Conservation (phyloP, 2,113 vertebrate genomes). For the Gracilinanus agilis region DNA sequence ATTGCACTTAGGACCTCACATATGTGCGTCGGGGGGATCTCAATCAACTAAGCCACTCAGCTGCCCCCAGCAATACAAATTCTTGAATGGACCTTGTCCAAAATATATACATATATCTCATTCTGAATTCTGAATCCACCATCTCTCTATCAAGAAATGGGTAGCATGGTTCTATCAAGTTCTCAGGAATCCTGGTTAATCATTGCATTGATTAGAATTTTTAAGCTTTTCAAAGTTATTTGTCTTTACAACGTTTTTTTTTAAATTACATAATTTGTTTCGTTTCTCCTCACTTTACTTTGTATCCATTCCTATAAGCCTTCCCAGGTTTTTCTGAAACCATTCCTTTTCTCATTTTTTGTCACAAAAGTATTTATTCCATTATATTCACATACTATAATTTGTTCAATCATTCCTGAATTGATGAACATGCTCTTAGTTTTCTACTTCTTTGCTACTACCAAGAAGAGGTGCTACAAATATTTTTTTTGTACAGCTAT, state of each 20-base stretch:
- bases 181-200: background rate
- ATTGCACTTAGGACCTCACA: too few relatives aligned
- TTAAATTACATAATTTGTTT: too few relatives aligned
- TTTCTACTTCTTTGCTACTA: background rate
- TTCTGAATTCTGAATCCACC: background rate
- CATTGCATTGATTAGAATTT: background rate
- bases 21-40: too few relatives aligned
- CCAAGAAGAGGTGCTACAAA: background rate
- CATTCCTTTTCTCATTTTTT: background rate
- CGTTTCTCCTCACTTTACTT: too few relatives aligned
- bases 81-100: background rate
- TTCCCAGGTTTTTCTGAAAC: too few relatives aligned
- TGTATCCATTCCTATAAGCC: too few relatives aligned
- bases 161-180: background rate
- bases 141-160: background rate
- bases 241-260: too few relatives aligned
- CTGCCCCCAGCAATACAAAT: too few relatives aligned
- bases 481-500: background rate
- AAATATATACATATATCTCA: background rate
- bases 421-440: background rate
- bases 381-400: background rate
- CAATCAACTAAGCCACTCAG: too few relatives aligned
- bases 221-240: background rate
- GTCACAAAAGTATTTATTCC: background rate
- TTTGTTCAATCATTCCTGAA: background rate